Base-by-base conservation (phyloP, 1,140 invertebrate genomes). In the Dolichoris vasculosae region DNA sequence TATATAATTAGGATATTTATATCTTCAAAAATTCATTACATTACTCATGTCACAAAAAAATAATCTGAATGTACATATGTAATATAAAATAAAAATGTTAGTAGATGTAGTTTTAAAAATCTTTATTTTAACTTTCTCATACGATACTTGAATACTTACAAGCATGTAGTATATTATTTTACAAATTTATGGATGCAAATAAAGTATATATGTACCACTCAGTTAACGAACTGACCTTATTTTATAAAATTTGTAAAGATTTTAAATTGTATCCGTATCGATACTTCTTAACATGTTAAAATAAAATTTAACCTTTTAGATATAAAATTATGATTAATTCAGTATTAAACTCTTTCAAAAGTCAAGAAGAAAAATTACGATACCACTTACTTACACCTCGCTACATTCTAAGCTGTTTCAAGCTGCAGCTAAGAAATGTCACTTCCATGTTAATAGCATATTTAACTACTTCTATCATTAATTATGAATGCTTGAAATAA, bases 391-490 rank as follows among this genome's bases (percentile, higher is more conserved):
- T 38, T 40, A 35, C 8, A 17, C 20, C 63, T 67, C 63, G n/a
- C 4, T 13, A 69, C 40, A 69, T 30, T 69, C 15, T 32, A 38
- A 67, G 63, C 30, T 35, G 35, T 35, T 32, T 38, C 20, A 69
- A 73, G 38, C 38, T n/a, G 7, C 26, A 32, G 8, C 23, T 26
- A 73, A 43, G 69, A 73, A 73, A 43, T 73, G 38, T 71, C 64
- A 38, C 67, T 71, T 73, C 20, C 38, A 73, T 38, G 0, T 38
- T 73, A 73, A 73, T 73, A 73, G 23, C 20, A 73, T 73, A 43
- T 43, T 40, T 73, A 40, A 73, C 2, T 43, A 43, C n/a, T 73
- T 40, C n/a, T 38, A 23, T 40, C 35, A 71, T 71, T 30, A 67
- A 67, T 71, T 40, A 43, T 43, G 15, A 43, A n/a, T 43, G 43